Conservation (phyloP, 2,113 vertebrate genomes). For the Poeciliopsis retropinna region DNA sequence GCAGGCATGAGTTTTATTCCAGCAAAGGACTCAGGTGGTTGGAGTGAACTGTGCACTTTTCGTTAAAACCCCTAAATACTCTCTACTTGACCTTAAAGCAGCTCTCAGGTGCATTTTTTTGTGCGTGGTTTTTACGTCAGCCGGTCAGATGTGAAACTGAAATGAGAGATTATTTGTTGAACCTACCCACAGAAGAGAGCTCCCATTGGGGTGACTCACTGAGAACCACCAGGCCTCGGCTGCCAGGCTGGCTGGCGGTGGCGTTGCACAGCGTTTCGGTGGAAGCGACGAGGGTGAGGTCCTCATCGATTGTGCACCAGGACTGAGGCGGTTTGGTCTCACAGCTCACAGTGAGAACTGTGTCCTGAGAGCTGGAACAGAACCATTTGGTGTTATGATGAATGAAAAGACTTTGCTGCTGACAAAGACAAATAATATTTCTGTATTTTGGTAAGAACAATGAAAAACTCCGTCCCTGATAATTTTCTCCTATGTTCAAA, state of each 20-base stretch:
- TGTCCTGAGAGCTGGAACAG: neutral
- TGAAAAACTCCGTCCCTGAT: neutral
- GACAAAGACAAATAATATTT: neutral
- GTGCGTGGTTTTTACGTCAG: neutral
- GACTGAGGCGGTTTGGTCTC: conserved; percentile 41
- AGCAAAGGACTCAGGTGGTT: conserved; percentile 6
- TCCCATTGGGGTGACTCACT: conserved; percentile 15
- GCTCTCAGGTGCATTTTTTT: neutral
- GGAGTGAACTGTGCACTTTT: neutral
- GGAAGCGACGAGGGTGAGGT: fast-evolving
- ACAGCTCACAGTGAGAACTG: conserved; percentile 30
- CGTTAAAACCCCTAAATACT: neutral
- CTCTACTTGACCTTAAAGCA: neutral
- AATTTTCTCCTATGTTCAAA: neutral
- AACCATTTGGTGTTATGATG: neutral
- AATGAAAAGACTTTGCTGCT: neutral
- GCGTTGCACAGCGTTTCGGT: conserved; percentile 40
- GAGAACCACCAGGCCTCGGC: fast-evolving
- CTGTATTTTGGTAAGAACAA: neutral
- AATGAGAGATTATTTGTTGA: neutral
- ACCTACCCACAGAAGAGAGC: conserved; percentile 63
- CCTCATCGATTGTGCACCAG: conserved; percentile 63
- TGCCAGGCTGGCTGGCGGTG: neutral
- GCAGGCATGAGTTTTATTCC: neutral
- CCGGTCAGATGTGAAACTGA: conserved; percentile 9